Conservation (phyloP, 2,797 vertebrate genomes). For the Poeciliopsis turneri region DNA sequence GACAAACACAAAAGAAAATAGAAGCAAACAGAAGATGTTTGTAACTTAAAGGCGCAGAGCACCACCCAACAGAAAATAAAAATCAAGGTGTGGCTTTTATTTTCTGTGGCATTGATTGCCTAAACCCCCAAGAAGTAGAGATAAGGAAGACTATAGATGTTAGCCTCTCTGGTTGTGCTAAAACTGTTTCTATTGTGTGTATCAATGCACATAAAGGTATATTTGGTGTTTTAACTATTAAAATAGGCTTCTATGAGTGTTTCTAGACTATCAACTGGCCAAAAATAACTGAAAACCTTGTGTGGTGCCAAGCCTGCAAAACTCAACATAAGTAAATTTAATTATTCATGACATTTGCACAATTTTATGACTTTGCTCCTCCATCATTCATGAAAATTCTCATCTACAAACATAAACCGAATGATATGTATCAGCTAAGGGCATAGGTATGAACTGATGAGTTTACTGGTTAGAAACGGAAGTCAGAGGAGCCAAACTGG, state of each 20-base stretch:
- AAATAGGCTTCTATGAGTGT: neutral
- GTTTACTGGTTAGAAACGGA: neutral
- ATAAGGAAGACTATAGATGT: neutral
- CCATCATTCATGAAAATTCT: neutral
- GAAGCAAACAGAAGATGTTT: neutral
- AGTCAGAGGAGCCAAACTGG: neutral
- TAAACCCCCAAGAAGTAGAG: neutral
- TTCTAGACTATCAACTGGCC: neutral
- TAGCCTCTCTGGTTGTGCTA: neutral
- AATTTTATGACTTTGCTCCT: neutral
- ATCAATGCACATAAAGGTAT: neutral
- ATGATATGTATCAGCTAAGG: neutral
- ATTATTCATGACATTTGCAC: neutral
- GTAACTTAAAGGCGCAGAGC: neutral
- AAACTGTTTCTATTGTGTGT: neutral
- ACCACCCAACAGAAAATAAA: too few relatives aligned
- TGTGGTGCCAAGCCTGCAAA: neutral
- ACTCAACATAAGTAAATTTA: neutral
- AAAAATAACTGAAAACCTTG: neutral
- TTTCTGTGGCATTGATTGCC: neutral
- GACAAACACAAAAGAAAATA: neutral
- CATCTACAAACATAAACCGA: neutral
- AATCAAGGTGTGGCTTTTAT: neutral
- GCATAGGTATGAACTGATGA: neutral
- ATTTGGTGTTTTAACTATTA: neutral